Percentiles rank a stretch among this genome's conserved stretches.
Conservation (phyloP, 2,113 vertebrate genomes). For the Pangasianodon gigas region DNA sequence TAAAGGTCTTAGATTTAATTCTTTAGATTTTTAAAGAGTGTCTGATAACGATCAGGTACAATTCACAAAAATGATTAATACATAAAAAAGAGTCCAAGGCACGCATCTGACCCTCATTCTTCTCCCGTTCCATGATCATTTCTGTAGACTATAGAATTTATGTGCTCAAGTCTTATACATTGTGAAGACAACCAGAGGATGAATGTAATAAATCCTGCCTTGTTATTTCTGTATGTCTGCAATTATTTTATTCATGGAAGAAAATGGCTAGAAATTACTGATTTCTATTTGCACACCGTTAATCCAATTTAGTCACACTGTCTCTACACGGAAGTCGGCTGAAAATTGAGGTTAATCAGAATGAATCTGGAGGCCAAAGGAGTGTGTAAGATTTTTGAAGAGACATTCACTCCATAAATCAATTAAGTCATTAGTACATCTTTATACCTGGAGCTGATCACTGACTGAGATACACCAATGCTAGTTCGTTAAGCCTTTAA, state of each 20-base stretch:
- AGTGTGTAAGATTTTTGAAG: background rate
- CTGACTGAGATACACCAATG: background rate
- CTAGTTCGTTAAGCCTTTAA: background rate
- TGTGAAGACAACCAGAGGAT: background rate
- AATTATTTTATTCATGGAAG: background rate
- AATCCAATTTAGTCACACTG: constrained; percentile 18
- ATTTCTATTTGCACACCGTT: background rate
- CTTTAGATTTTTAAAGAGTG: background rate
- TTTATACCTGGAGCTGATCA: background rate
- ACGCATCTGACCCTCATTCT: background rate
- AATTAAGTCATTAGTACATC: background rate
- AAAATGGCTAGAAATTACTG: background rate
- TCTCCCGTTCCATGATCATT: no score
- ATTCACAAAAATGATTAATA: background rate
- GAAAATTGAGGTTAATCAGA: constrained; percentile 23
- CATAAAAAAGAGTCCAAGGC: background rate
- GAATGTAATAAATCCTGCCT: background rate
- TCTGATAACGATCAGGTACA: background rate
- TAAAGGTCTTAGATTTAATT: background rate
- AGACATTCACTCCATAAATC: background rate
- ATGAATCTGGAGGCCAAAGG: constrained; percentile 12
- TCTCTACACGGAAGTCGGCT: background rate
- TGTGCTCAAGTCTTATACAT: background rate
- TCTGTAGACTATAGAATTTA: background rate
- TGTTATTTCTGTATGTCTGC: background rate